Percentiles rank a stretch among this genome's conserved stretches.
Evolutionary conservation across 2,888 invertebrate genomes (phyloP).

Genomic region (Heliconius charithonia): DNA sequence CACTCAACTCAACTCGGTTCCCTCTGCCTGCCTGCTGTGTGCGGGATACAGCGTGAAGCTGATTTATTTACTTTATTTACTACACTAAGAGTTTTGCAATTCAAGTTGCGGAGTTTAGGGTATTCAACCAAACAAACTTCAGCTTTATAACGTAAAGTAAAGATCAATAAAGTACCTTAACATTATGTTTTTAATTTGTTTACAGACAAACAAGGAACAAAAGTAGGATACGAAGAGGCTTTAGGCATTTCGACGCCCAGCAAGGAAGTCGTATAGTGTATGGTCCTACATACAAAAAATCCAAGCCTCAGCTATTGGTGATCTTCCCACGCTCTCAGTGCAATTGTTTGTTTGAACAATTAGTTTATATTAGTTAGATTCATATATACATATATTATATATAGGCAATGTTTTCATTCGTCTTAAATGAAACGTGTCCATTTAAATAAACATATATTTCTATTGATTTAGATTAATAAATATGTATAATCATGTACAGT

Average conservation of each 20-base stretch:
- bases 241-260: slow-evolving; percentile 96
- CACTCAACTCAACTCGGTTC: no score
- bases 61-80: no score
- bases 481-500: slow-evolving; percentile 79
- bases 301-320: slow-evolving; percentile 49
- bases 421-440: slow-evolving; percentile 74
- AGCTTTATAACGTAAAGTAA: not conserved
- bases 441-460: slow-evolving; percentile 69
- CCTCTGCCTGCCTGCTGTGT: no score
- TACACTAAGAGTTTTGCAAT: no score
- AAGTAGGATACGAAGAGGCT: slow-evolving; percentile 94
- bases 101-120: no score
- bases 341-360: slow-evolving; percentile 78
- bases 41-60: no score
- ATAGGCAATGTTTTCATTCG: slow-evolving; percentile 67
- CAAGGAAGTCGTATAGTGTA: slow-evolving; percentile 88
- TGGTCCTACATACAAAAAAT: slow-evolving; percentile 35
- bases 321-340: slow-evolving; percentile 73
- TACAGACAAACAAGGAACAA: slow-evolving; percentile 83
- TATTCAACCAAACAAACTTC: not conserved
- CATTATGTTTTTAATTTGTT: slow-evolving; percentile 36
- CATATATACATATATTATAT: slow-evolving; percentile 61
- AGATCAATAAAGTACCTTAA: not conserved
- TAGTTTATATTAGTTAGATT: slow-evolving; percentile 65
- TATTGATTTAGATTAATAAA: slow-evolving; percentile 70